Percentiles rank a stretch among this genome's conserved stretches.
Evolutionary conservation across 2,113 vertebrate species (phyloP).

Genomic region (Rallus limicola): DNA sequence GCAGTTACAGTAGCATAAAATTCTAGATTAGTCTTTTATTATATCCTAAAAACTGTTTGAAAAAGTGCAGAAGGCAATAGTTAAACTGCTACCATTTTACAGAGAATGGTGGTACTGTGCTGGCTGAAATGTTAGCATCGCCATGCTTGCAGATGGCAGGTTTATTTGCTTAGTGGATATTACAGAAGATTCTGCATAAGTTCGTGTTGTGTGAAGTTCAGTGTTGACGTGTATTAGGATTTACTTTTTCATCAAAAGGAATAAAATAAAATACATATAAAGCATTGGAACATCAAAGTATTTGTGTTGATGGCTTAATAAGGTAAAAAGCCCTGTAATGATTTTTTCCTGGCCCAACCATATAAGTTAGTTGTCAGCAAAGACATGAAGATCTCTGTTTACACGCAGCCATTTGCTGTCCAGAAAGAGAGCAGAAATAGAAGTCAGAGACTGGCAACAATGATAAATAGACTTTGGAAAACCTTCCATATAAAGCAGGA

Average conservation of each 20-base stretch:
- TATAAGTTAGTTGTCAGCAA: neutral
- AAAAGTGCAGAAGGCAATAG: neutral
- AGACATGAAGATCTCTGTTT: neutral
- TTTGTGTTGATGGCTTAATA: neutral
- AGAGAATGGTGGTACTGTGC: neutral
- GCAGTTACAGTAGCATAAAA: neutral
- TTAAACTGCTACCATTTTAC: neutral
- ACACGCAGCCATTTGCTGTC: neutral
- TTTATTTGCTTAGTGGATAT: neutral
- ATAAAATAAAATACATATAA: neutral
- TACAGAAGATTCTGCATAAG: neutral
- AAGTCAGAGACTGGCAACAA: neutral
- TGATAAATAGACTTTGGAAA: neutral
- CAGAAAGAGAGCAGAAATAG: conserved; percentile 3
- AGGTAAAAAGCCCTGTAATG: neutral
- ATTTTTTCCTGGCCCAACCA: neutral
- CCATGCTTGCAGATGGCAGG: neutral
- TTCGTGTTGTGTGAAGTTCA: neutral
- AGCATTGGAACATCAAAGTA: neutral
- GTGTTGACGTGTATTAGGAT: neutral
- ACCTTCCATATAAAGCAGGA: conserved; percentile 21
- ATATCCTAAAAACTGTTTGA: neutral
- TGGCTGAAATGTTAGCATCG: neutral
- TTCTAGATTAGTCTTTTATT: neutral
- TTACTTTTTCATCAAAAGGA: neutral